These are phyloP conservation scores for Ypsolopha sequella DNA, from an alignment of 2,888 invertebrate species.

Conservation along the genomic window DNA sequence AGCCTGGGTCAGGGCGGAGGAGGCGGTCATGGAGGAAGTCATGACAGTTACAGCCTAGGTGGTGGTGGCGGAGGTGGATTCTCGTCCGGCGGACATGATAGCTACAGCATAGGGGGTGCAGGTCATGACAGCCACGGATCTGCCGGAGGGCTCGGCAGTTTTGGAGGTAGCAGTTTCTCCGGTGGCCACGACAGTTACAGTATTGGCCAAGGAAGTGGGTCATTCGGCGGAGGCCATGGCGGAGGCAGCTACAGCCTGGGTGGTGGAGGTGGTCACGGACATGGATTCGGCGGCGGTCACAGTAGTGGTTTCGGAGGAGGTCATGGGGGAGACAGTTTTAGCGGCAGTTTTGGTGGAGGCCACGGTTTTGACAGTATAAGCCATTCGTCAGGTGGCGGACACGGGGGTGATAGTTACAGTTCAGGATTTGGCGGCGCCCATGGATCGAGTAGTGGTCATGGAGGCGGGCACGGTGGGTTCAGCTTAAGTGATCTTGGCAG, in stretches of 20 bases:
- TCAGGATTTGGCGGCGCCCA: conserved; percentile 4
- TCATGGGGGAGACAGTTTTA: conserved; percentile 9
- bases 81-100: conserved; percentile 15
- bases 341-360: conserved; percentile 14
- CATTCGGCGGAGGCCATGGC: conserved; percentile 8
- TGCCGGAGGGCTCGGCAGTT: conserved; percentile 8
- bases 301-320: conserved; percentile 15
- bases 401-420: conserved; percentile 7
- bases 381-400: conserved; percentile 1
- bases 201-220: conserved; percentile 7
- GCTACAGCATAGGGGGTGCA: conserved; percentile 15
- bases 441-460: conserved; percentile 10
- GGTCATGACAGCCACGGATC: conserved; percentile 17
- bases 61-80: conserved; percentile 6
- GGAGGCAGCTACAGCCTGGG: conserved; percentile 7
- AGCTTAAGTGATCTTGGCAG: conserved; percentile 15
- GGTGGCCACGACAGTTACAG: conserved; percentile 9
- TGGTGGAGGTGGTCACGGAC: conserved; percentile 7
- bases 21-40: conserved; percentile 15
- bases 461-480: conserved; percentile 13
- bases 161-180: conserved; percentile 11
- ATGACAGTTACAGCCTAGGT: conserved; percentile 12
- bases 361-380: conserved; percentile 13
- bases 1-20: conserved; percentile 1
- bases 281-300: conserved; percentile 11